A percentile compares a stretch with the other conserved stretches of the same genome.
These are phyloP conservation scores for Paralvinella palmiformis DNA, from an alignment of 1,140 invertebrate species.

Conservation along the genomic window DNA sequence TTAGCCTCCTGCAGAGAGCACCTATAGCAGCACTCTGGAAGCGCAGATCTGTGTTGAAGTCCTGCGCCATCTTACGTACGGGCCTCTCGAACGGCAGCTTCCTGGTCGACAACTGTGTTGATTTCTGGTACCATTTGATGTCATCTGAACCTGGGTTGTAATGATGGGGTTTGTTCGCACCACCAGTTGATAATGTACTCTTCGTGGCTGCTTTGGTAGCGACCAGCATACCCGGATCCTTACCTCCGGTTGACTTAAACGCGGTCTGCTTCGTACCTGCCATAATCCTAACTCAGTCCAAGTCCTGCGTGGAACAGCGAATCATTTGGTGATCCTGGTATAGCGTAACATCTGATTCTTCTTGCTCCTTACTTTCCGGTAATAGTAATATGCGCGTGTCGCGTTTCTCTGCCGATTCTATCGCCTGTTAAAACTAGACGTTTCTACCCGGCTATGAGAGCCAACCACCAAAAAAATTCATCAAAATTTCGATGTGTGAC, in stretches of 20 bases:
- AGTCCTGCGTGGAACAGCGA: too few relatives aligned
- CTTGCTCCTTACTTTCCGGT: too few relatives aligned
- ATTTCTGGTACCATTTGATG: conserved; percentile 80
- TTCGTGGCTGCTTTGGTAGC: conserved; percentile 61
- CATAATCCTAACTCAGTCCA: too few relatives aligned
- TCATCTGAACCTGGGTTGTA: conserved; percentile 68
- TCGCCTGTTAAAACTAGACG: too few relatives aligned
- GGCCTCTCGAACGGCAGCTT: conserved; percentile 80
- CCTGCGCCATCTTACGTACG: conserved; percentile 79
- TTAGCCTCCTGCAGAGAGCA: conserved; percentile 69
- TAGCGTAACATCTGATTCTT: too few relatives aligned
- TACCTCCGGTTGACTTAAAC: conserved; percentile 57
- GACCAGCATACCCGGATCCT: conserved; percentile 53
- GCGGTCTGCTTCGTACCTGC: conserved; percentile 82
- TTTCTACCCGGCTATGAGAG: too few relatives aligned
- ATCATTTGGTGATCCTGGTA: too few relatives aligned
- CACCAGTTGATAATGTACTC: conserved; percentile 54
- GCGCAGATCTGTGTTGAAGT: conserved; percentile 61
- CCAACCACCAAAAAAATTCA: too few relatives aligned
- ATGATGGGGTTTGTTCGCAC: conserved; percentile 57
- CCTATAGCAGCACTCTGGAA: conserved; percentile 56
- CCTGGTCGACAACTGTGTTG: conserved; percentile 72
- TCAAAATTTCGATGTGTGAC: too few relatives aligned
- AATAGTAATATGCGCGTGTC: too few relatives aligned
- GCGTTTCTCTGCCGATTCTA: too few relatives aligned